Evolutionary conservation across 2,113 vertebrate species (phyloP), one percentile per base, ranked within the genome.

Genomic region (Bungarus multicinctus): DNA sequence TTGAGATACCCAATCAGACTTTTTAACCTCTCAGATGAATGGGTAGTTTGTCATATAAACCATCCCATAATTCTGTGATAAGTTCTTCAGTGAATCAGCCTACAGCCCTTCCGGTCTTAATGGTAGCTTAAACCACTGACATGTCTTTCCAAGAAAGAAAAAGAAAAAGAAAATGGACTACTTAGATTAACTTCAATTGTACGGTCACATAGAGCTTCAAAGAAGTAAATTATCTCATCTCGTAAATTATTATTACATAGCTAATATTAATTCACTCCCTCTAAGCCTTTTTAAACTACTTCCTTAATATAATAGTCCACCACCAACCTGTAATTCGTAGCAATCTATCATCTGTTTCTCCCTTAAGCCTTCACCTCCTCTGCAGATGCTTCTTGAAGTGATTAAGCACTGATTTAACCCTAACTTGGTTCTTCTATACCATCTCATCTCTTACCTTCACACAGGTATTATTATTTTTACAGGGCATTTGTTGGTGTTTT

Each of bases 1-100:
- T 88, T 55, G n/a, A n/a, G 96, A 92, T 93, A 95, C 95, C 95
- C 96, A 91, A 94, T 95, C 43, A 91, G 94, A 91, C 5, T 89
- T 93, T 69, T 88, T 55, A 53, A 30, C 58, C 88, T 30, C 50
- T 11, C 30, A 54, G 85, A 74, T 45, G 39, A 55, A 25, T 34
- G 91, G n/a, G 25, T 43, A 69, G 89, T 22, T 92, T 0, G 0
- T 27, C 5, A 69, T 1, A 88, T 4, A 1, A 23, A 81, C 6
- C 87, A 92, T 52, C 91, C 64, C 34, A 2, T 14, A 89, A 53
- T 34, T 89, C 50, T 57, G 34, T 89, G 87, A 81, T 89, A 81
- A 55, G 25, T 16, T 47, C 39, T 85, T 53, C 87, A 85, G 85
- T 85, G 92, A 92, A 89, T 92, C 69, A 85, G 20, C 43, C 50